Conservation (phyloP, 2,113 vertebrate genomes). For the Monopterus albus region DNA sequence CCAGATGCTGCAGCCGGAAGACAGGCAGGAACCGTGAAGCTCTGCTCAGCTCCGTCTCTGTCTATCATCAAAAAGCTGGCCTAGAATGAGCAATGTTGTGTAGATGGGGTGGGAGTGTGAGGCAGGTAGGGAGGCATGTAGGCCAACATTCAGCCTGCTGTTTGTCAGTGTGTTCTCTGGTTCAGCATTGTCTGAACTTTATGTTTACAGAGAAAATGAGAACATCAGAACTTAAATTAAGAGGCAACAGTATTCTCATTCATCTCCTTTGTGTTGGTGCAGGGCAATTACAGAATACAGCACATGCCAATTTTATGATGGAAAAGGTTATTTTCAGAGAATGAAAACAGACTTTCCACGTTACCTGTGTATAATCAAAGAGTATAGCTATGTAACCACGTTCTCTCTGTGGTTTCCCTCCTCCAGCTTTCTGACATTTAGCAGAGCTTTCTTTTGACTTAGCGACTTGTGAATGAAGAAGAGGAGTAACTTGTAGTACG, state of each 20-base stretch:
- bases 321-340: constrained; percentile 65
- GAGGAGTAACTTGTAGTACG: too few relatives aligned
- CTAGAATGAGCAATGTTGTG: constrained; percentile 23
- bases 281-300: constrained; percentile 48
- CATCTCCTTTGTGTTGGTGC: constrained; percentile 33
- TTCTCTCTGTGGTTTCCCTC: constrained; percentile 57
- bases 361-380: constrained; percentile 65
- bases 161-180: constrained; percentile 42
- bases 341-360: constrained; percentile 66
- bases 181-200: constrained; percentile 41
- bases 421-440: constrained; percentile 73
- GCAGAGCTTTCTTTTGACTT: constrained; percentile 57
- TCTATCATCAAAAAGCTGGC: constrained; percentile 57
- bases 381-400: constrained; percentile 58
- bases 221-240: constrained; percentile 54
- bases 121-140: constrained; percentile 45
- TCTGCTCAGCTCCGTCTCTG: constrained; percentile 60
- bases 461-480: too few relatives aligned
- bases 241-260: constrained; percentile 43
- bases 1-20: constrained; percentile 73
- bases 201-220: constrained; percentile 40
- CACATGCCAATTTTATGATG: constrained; percentile 47
- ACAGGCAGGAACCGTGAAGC: constrained; percentile 69
- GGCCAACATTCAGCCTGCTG: constrained; percentile 49
- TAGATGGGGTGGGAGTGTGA: constrained; percentile 17